A percentile compares a stretch with the other conserved stretches of the same genome.
Evolutionary conservation across 2,113 vertebrate genomes (phyloP).

Genomic region (Aspiorhynchus laticeps): DNA sequence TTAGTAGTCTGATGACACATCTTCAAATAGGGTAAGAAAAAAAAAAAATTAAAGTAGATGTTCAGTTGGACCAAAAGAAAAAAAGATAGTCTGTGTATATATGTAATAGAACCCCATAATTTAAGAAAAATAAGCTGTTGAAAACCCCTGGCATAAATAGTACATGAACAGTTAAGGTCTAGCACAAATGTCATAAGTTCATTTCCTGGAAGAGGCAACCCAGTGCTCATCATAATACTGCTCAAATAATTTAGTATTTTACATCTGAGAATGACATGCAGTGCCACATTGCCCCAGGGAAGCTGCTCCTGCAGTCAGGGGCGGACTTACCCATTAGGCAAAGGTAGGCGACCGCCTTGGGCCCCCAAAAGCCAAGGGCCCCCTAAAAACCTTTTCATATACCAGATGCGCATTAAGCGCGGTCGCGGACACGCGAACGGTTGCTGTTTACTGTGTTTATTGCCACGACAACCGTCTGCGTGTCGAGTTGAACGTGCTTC

Average conservation of each 20-base stretch:
- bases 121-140: background rate
- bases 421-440: no score
- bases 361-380: no score
- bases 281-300: background rate
- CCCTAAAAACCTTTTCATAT: no score
- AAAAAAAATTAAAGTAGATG: background rate
- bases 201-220: background rate
- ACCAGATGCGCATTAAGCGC: no score
- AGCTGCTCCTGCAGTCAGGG: background rate
- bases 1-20: background rate
- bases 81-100: background rate
- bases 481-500: no score
- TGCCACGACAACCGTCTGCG: no score
- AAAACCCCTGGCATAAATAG: background rate
- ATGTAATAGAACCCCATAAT: background rate
- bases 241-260: background rate
- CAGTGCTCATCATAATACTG: background rate
- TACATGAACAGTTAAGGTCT: background rate
- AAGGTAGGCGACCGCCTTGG: no score
- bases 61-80: background rate
- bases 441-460: no score
- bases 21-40: background rate
- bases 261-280: background rate
- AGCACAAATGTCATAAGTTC: background rate
- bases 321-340: no score